Base-by-base conservation (phyloP, 2,113 vertebrate species). In the Nanger granti region DNA sequence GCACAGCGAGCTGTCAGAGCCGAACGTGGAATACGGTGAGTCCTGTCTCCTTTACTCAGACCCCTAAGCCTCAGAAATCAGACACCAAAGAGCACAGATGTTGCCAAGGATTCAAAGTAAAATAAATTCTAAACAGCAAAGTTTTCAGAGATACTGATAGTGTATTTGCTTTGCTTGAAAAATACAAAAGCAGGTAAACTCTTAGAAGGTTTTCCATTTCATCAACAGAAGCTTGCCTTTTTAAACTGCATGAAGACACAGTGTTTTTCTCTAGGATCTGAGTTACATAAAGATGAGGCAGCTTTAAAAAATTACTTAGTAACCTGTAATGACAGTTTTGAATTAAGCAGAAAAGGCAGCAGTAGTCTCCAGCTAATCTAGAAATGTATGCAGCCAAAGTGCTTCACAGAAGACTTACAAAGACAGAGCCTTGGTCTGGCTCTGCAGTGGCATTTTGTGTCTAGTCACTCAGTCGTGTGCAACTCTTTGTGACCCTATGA, bases 161-260 rank as follows among this genome's bases (percentile, higher is more conserved):
- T 60, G 5, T 41, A 69, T 60, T 93, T 69, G 69, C 34, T 87
- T 87, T 4, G 2, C 52, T 84, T 91, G 37, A 93, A 86, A 93
- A 93, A 85, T 52, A 59, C 24, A 59, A 86, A 86, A 86, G 24
- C 52, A 89, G 80, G 92, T 52, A 60, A 44, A 64, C 73, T 93
- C 44, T 83, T 62, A 76, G 49, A 59, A 29, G 34, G 37, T 62
- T 73, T 87, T 83, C 60, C 31, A 47, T 18, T 55, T 96, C 64
- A 80, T 54, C 37, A 62, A 64, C n/a, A 91, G 41, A 41, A 41
- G 37, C 85, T 87, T 92, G 47, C 76, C 37, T 52, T 29, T 47
- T 52, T 20, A 76, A 60, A 87, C 41, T 18, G 11, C 64, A 80
- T 66, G 52, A 69, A 69, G 54, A 91, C 17, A 37, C 55, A 64